Evolutionary conservation across 2,113 vertebrate genomes (phyloP), one percentile per base, ranked within the genome.

Genomic region (Motacilla tschutschensis): DNA sequence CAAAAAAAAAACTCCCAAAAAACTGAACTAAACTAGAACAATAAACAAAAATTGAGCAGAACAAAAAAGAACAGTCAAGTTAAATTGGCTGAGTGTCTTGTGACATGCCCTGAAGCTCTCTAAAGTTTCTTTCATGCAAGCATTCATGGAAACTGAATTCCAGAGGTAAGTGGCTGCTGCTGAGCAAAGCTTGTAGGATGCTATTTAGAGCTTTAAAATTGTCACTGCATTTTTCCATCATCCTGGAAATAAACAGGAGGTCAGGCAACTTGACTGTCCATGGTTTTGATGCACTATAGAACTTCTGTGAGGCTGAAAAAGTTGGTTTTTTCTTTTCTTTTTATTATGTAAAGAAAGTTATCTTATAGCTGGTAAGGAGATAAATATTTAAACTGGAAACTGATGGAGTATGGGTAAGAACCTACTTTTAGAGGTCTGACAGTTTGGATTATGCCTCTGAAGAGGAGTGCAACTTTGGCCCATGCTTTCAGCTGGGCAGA

Each of bases 361-460:
- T 79, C 28, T 63, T 87, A 48, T 29, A 85, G 24, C 50, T 80
- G 22, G 9, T 89, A 57, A 17, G 71, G 74, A 90, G 43, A 79
- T 70, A 88, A 82, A 84, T 78, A 77, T 87, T 83, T 93, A 55
- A 93, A 85, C 24, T 60, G 46, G 21, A 84, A 90, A 62, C 50
- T 53, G 40, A 31, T 10, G 6, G 51, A 71, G 25, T 73, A 29
- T 72, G 28, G 44, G 43, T 79, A 50, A 86, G 57, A 80, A 57
- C 14, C 38, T 86, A 25, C 33, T 80, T 84, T 91, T 83, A 85
- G 75, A 66, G 41, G 38, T 33, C 29, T 85, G 22, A 38, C 26
- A 50, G 21, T 78, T 85, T 88, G 48, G 58, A 80, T 89, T 85
- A 59, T 84, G 47, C 14, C 18, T 90, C 65, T 60, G 40, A 73